A percentile compares a stretch with the other conserved stretches of the same genome.
These are phyloP conservation scores for Lasioglossum baleicum DNA, from an alignment of 1,140 invertebrate genomes.

Conservation along the genomic window DNA sequence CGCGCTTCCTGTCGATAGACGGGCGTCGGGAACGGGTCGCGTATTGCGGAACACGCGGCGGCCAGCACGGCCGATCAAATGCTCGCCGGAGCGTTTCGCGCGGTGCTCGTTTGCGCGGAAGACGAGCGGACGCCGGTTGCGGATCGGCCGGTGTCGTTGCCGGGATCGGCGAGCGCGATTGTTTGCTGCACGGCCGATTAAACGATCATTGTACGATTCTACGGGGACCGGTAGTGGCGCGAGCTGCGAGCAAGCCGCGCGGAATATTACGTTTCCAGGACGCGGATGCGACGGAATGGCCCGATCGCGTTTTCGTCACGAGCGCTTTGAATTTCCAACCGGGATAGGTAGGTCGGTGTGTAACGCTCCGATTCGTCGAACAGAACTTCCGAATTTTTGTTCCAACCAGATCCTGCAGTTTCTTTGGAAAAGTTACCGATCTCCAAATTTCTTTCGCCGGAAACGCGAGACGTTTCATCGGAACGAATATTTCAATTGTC, in stretches of 20 bases:
- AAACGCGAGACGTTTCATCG: too few species aligned
- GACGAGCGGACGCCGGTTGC: slow-evolving; percentile 67
- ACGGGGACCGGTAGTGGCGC: slow-evolving; percentile 45
- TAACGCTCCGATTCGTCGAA: too few species aligned
- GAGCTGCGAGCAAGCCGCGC: slow-evolving; percentile 37
- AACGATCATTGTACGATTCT: slow-evolving; percentile 75
- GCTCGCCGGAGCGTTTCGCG: slow-evolving; percentile 73
- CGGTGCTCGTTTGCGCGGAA: slow-evolving; percentile 78
- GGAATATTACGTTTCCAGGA: slow-evolving; percentile 66
- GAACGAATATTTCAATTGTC: too few species aligned
- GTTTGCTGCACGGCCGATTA: slow-evolving; percentile 79
- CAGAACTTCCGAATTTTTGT: too few species aligned
- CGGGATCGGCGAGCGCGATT: slow-evolving; percentile 67
- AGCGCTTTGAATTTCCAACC: too few species aligned
- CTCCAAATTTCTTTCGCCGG: too few species aligned
- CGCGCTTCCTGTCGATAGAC: slow-evolving; percentile 58
- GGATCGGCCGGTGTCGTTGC: slow-evolving; percentile 58
- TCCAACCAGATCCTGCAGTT: too few species aligned
- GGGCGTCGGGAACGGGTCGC: slow-evolving; percentile 46
- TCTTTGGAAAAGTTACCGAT: too few species aligned
- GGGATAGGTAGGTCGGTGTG: too few species aligned
- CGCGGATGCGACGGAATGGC: too few species aligned
- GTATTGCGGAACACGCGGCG: slow-evolving; percentile 74
- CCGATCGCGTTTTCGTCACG: too few species aligned
- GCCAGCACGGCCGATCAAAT: slow-evolving; percentile 79